Evolutionary conservation across 2,113 vertebrate species (phyloP).

Genomic region (Dasyornis broadbenti): DNA sequence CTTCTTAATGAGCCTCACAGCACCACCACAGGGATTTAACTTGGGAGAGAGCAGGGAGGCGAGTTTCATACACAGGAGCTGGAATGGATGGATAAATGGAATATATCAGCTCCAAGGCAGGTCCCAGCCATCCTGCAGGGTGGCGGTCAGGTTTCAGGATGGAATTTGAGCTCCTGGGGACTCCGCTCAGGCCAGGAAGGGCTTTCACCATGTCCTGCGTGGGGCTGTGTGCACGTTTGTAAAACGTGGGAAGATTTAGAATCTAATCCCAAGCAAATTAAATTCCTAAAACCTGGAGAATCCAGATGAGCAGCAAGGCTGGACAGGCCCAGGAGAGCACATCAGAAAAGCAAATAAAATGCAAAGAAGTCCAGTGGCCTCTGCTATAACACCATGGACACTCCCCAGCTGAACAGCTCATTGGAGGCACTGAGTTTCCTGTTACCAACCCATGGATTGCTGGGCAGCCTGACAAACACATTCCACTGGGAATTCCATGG

Average conservation of each 20-base stretch:
- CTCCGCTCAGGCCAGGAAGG: neutral
- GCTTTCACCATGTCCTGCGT: accelerated
- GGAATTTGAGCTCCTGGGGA: neutral
- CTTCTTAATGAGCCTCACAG: neutral
- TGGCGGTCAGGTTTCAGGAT: neutral
- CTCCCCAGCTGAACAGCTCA: neutral
- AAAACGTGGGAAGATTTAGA: neutral
- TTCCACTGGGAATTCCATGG: neutral
- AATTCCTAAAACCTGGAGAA: neutral
- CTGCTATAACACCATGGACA: accelerated
- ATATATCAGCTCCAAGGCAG: neutral
- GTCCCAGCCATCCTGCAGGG: neutral
- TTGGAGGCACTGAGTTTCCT: neutral
- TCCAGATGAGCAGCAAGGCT: neutral
- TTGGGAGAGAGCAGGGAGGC: neutral
- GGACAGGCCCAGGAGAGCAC: neutral
- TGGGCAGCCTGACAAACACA: too few relatives aligned
- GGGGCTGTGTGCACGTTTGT: accelerated
- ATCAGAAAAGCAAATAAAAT: neutral
- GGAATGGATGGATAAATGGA: neutral
- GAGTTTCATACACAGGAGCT: neutral
- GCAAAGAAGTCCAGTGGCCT: neutral
- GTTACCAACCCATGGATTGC: accelerated
- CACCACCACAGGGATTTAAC: neutral
- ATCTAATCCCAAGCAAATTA: neutral